A percentile compares a stretch with the other conserved stretches of the same genome.
phyloP scores from a whole-genome alignment of 1,140 invertebrate species.

The Cecropterus lyciades region DNA sequence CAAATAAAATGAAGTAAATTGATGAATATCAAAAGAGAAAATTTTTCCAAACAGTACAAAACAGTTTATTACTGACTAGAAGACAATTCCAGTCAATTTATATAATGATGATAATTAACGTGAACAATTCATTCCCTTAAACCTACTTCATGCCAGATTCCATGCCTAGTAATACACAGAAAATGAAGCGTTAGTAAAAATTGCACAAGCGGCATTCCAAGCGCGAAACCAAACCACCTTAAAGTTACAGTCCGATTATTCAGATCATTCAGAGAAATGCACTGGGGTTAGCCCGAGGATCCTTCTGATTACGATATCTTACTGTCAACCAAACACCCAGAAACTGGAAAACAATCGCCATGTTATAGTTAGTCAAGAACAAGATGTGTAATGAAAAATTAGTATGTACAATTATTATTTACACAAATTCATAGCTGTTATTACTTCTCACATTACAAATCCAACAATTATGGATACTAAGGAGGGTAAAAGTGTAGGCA shows the following conservation, averaged over 20 bases:
- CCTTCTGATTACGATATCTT: conserved; percentile 98
- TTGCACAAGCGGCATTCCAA: conserved; percentile 30
- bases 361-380: conserved; percentile 65
- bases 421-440: not conserved
- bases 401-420: conserved; percentile 9
- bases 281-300: conserved; percentile 97
- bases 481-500: too few relatives aligned
- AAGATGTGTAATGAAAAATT: conserved; percentile 32
- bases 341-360: conserved; percentile 90
- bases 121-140: not conserved
- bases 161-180: conserved; percentile 15
- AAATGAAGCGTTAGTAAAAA: conserved; percentile 11
- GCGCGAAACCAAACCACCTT: conserved; percentile 71
- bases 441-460: too few relatives aligned
- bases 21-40: too few relatives aligned
- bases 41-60: too few relatives aligned
- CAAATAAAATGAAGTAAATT: too few relatives aligned
- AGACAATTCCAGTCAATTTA: too few relatives aligned
- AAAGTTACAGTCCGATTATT: conserved; percentile 49
- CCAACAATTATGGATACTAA: too few relatives aligned
- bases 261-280: conserved; percentile 94
- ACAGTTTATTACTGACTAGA: too few relatives aligned
- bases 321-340: conserved; percentile 98
- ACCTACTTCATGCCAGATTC: conserved; percentile 3
- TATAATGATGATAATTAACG: too few relatives aligned